Percentiles rank a stretch among this genome's conserved stretches.
Conservation (phyloP, 2,888 invertebrate species). For the Caenorhabditis zanzibari region DNA sequence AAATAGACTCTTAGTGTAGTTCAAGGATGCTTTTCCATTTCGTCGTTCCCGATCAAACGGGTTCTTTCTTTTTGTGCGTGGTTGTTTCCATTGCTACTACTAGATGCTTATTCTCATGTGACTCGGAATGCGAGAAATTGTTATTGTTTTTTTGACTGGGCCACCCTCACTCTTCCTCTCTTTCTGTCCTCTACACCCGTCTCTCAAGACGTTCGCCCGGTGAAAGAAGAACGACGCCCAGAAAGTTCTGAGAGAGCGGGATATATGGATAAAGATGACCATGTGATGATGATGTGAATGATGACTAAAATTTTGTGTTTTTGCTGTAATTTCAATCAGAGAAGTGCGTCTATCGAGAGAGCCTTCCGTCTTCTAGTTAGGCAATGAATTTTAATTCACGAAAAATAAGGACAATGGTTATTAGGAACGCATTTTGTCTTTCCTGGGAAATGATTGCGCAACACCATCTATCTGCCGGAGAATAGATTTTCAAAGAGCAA, state of each 20-base stretch:
- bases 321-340: not conserved
- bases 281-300: slow-evolving; percentile 14
- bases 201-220: slow-evolving; percentile 42
- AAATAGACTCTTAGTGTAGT: slow-evolving; percentile 43
- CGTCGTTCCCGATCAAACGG: slow-evolving; percentile 52
- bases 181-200: slow-evolving; percentile 38
- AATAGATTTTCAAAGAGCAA: slow-evolving; percentile 57
- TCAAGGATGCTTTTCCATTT: slow-evolving; percentile 23
- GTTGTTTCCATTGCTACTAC: slow-evolving; percentile 32
- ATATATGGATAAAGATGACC: slow-evolving; percentile 18
- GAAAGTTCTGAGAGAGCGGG: slow-evolving; percentile 24
- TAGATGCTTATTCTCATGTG: slow-evolving; percentile 62
- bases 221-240: slow-evolving; percentile 11
- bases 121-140: slow-evolving; percentile 58
- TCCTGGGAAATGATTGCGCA: not conserved
- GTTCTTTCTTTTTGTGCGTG: slow-evolving; percentile 19
- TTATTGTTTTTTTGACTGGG: slow-evolving; percentile 61
- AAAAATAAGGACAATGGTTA: not conserved
- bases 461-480: not conserved
- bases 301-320: slow-evolving; percentile 6
- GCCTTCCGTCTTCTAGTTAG: slow-evolving; percentile 11
- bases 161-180: slow-evolving; percentile 38
- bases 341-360: slow-evolving; percentile 3
- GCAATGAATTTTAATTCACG: not conserved
- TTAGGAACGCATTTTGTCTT: not conserved